Evolutionary conservation across 2,888 invertebrate species (phyloP), one percentile per base, ranked within the genome.

Genomic region (Meliscaeva auricollis): DNA sequence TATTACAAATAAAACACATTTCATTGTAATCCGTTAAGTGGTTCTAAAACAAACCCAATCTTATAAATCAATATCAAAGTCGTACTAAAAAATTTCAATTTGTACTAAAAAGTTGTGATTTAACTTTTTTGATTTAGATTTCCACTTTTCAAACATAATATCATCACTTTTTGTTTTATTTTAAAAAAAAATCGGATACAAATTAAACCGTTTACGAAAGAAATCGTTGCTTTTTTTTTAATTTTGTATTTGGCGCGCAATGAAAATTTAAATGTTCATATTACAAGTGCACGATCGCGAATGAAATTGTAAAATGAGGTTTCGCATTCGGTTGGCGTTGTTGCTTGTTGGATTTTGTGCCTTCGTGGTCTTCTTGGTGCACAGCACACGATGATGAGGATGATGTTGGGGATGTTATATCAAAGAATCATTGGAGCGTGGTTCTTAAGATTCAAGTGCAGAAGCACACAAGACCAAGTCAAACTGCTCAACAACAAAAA

Each of bases 11-110:
- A 74, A 64, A 9, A 87, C 1, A 64, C 70, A 76, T 73, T 88
- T 88, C 88, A 89, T 89, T 82, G 74, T 87, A 50, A 62, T 46
- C 35, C 62, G 30, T 46, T 46, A 30, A 41, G 13, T 17, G 30
- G 46, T 62, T 41, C 4, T 30, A 22, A 50, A 46, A 54, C n/a
- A 30, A 30, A 38, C 20, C 2, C 15, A 38, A 72, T 32, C n/a
- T 0, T 9, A 17, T 11, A 1, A 3, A 13, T 22, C 17, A n/a
- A n/a, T n/a, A n/a, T n/a, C n/a, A n/a, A n/a, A n/a, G n/a, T 58
- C n/a, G 66, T 50, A 48, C 66, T 66, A 35, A 56, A 66, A 60
- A 52, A 58, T 72, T 32, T 41, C 35, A 69, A 60, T 44, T 68
- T 74, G 58, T 35, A 50, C 54, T 15, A 66, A 30, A 60, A 69